Conservation (phyloP, 2,888 invertebrate species). For the Acheta domesticus region DNA sequence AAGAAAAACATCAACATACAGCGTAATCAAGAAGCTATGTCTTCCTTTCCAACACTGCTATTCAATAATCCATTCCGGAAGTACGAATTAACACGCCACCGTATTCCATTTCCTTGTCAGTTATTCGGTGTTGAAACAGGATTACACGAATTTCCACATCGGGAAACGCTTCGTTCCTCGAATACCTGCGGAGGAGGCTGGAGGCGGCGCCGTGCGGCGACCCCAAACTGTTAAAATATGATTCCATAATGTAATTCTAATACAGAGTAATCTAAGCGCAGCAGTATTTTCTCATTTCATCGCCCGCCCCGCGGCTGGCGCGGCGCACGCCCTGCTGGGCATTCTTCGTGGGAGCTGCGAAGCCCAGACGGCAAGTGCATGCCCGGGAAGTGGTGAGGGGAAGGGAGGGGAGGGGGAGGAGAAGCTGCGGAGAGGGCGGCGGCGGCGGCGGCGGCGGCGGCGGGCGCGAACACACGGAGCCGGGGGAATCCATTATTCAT, state of each 20-base stretch:
- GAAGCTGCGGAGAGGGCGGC: neutral
- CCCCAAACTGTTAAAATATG: neutral
- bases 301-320: neutral
- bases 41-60: too few species aligned
- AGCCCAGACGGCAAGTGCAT: neutral
- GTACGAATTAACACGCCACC: neutral
- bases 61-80: too few species aligned
- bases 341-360: neutral
- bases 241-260: neutral
- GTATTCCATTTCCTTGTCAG: neutral
- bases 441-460: neutral
- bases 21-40: too few species aligned
- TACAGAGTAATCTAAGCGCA: neutral
- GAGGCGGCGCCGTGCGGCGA: neutral
- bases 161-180: neutral
- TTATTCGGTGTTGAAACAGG: neutral
- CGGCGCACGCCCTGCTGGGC: neutral
- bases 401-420: neutral
- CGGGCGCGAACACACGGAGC: constrained; percentile 5
- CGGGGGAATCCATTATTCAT: constrained; percentile 18
- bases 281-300: neutral
- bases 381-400: neutral
- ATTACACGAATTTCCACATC: neutral
- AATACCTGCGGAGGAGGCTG: neutral
- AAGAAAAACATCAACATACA: too few species aligned